Conservation (phyloP, 2,797 vertebrate genomes). For the Sylvia borin region DNA sequence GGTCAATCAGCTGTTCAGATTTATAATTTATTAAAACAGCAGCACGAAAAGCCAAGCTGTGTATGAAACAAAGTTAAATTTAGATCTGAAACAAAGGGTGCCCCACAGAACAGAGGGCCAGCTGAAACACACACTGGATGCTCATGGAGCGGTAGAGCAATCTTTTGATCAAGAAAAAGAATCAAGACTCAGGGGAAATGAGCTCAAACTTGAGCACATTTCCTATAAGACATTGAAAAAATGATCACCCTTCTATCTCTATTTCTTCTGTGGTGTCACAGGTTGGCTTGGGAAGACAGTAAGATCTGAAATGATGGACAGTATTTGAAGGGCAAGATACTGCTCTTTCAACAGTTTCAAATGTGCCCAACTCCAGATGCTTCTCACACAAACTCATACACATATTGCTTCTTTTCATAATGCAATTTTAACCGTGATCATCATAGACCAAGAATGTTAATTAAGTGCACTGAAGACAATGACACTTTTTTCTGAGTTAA, state of each 20-base stretch:
- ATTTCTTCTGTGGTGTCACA: neutral
- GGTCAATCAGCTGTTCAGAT: neutral
- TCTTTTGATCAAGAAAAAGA: neutral
- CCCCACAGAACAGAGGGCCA: neutral
- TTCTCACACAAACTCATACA: neutral
- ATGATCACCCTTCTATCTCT: neutral
- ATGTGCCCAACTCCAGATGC: neutral
- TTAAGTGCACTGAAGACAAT: neutral
- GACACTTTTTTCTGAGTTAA: neutral
- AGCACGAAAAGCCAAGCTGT: neutral
- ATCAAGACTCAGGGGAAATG: neutral
- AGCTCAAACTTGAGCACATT: neutral
- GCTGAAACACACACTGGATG: neutral
- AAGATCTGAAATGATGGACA: neutral
- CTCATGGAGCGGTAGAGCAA: neutral
- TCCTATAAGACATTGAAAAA: neutral
- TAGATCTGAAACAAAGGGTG: neutral
- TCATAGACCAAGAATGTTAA: neutral
- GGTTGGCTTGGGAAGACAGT: neutral
- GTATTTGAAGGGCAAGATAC: neutral
- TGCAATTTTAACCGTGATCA: neutral
- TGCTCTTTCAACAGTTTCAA: neutral
- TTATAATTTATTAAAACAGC: neutral
- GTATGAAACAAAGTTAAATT: neutral
- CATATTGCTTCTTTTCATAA: neutral